Percentiles rank a stretch among this genome's conserved stretches.
These are phyloP conservation scores for Macropis europaea DNA, from an alignment of 2,888 invertebrate species.

Conservation along the genomic window DNA sequence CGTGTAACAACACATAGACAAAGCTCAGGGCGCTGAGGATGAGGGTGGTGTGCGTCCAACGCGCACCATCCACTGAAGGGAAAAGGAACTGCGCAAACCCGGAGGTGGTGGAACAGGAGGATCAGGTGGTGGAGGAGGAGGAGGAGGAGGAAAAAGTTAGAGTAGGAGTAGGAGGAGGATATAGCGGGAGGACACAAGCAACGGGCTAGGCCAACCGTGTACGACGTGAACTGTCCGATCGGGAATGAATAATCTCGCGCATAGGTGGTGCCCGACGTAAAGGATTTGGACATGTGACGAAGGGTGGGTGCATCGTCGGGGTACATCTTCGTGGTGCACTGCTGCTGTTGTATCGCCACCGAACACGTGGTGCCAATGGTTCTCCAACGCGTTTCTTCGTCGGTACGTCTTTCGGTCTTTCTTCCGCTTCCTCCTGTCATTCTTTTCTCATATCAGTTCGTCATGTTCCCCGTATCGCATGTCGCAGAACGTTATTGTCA, in stretches of 20 bases:
- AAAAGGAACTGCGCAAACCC: conserved; percentile 43
- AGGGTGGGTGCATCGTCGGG: conserved; percentile 45
- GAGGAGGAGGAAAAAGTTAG: conserved; percentile 27
- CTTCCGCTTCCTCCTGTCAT: neutral
- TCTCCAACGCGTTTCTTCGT: conserved; percentile 16
- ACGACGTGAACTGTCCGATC: conserved; percentile 50
- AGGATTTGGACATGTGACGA: conserved; percentile 61
- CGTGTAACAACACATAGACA: conserved; percentile 31
- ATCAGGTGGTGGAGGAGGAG: conserved; percentile 13
- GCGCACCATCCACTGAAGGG: conserved; percentile 33
- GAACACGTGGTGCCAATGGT: conserved; percentile 58
- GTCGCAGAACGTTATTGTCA: neutral
- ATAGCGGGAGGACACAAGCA: conserved; percentile 60
- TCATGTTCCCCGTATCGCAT: neutral
- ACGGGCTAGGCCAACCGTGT: conserved; percentile 64
- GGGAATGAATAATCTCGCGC: conserved; percentile 56
- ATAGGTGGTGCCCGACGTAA: conserved; percentile 46
- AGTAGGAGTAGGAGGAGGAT: conserved; percentile 44
- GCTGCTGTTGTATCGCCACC: conserved; percentile 22
- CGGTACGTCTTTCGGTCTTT: conserved; percentile 34
- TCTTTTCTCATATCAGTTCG: neutral
- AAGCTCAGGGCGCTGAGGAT: conserved; percentile 25
- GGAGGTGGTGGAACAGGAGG: conserved; percentile 44
- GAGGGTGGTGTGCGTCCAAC: conserved; percentile 19
- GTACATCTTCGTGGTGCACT: conserved; percentile 53